These are phyloP conservation scores for Patella caerulea DNA, from an alignment of 2,888 invertebrate genomes.

Conservation along the genomic window DNA sequence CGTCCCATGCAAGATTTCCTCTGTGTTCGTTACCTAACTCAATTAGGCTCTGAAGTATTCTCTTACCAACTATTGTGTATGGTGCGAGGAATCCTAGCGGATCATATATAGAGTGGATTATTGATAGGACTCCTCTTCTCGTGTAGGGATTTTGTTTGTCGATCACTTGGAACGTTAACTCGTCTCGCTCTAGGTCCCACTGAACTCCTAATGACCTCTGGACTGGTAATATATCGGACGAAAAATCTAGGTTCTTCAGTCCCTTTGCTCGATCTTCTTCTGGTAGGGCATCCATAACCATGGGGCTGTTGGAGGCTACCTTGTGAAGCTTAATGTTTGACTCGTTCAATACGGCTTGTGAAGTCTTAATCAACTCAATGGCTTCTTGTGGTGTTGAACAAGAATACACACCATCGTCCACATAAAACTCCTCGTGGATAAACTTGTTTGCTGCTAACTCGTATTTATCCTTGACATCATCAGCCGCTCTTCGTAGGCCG, in stretches of 20 bases:
- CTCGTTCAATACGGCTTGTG: background rate
- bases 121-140: conserved; percentile 13
- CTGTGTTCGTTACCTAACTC: background rate
- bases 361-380: background rate
- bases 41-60: background rate
- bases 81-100: conserved; percentile 14
- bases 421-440: conserved; percentile 31
- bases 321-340: background rate
- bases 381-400: conserved; percentile 16
- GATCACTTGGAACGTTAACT: background rate
- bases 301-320: background rate
- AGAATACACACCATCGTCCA: conserved; percentile 32
- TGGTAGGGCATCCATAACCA: background rate
- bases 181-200: background rate
- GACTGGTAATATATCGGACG: background rate
- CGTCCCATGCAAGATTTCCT: background rate
- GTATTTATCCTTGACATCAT: conserved; percentile 14
- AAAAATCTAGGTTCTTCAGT: background rate
- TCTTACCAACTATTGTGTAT: conserved; percentile 3
- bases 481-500: conserved; percentile 25
- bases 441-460: conserved; percentile 23
- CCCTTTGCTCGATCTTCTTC: background rate
- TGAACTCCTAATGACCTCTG: conserved; percentile 1
- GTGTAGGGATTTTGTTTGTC: conserved; percentile 8
- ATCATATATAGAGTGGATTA: conserved; percentile 13